Evolutionary conservation across 2,888 invertebrate genomes (phyloP), one percentile per base, ranked within the genome.

Genomic region (Sialis fuliginosa): DNA sequence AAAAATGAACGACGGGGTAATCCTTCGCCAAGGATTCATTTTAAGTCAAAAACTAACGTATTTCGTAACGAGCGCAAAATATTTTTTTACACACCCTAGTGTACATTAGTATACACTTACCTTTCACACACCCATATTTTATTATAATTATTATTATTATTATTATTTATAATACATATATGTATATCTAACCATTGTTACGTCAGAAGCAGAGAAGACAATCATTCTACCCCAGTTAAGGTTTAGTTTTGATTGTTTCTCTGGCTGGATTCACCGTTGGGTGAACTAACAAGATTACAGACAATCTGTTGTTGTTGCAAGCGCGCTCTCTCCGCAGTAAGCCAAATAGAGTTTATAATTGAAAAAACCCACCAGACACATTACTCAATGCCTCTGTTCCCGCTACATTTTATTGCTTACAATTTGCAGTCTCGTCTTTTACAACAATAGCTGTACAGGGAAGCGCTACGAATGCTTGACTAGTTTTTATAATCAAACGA

Each of bases 261-360:
- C 65, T 60, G 61, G 62, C 60, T 61, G 62, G 61, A 61, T 61
- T 64, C 65, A 61, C 64, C 63, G 63, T 64, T 65, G 62, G 63
- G 63, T 58, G 64, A 64, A 62, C 33, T 64, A 64, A 64, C 63
- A 59, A 64, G 65, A 65, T 65, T 65, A 65, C 64, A 63, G 63
- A 64, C 65, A 65, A 65, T 65, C 65, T 64, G 64, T 63, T 44
- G 13, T 44, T 35, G 35, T 12, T n/a, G 12, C 34, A 13, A n/a
- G 34, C 44, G 33, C 12, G n/a, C 35, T 12, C 9, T 22, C 22
- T 22, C 22, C 22, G 33, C 33, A n/a, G 34, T 65, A 66, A 66
- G 65, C 65, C 64, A 66, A 66, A 66, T 66, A 64, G 66, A 66
- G 65, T 66, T 66, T 65, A 65, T 66, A 66, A 66, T 66, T 66